Base-by-base conservation (phyloP, 2,113 vertebrate species). In the Phalacrocorax carbo region DNA sequence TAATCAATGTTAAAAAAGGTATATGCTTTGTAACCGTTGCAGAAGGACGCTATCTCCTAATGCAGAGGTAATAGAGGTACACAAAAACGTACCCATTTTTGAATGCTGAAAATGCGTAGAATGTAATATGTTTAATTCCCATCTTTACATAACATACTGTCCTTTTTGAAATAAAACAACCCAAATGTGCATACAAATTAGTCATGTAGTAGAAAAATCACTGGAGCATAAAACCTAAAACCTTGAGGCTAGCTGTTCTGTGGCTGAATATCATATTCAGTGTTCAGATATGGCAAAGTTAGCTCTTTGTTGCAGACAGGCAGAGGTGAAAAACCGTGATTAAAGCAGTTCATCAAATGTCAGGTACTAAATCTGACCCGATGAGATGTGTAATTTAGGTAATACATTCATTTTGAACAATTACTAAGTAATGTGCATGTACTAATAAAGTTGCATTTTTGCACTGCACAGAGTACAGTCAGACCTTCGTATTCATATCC, bases 141-240 rank as follows among this genome's bases (percentile, higher is more conserved):
- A 8, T 95, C 90, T 95, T 96, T 96, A 94, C 32, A 1, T 96
- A 96, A 95, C 58, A 22, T 17, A 44, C 61, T 90, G 87, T 66
- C 85, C 48, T 83, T 64, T 92, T 88, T 90, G 71, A 86, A 73
- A 86, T 94, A 95, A 96, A 95, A 15, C 79, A 83, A 55, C 95
- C 92, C 86, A 96, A 95, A 96, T 94, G 91, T 78, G 90, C 88
- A 85, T 76, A 78, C 42, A 34, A 32, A 90, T 95, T 76, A 91
- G 83, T 82, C 82, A 93, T 58, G 66, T 57, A 90, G 92, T 92
- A 96, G 93, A 91, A 94, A 64, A 95, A 76, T 81, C 80, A 69
- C 73, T 55, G 81, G 82, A 93, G 86, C 89, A 10, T 79, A 62
- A 94, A 96, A 65, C 82, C 51, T 66, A 81, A 93, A 94, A 91